A percentile compares a stretch with the other conserved stretches of the same genome.
Conservation (phyloP, 1,140 invertebrate genomes). For the Leptinotarsa lineolata region DNA sequence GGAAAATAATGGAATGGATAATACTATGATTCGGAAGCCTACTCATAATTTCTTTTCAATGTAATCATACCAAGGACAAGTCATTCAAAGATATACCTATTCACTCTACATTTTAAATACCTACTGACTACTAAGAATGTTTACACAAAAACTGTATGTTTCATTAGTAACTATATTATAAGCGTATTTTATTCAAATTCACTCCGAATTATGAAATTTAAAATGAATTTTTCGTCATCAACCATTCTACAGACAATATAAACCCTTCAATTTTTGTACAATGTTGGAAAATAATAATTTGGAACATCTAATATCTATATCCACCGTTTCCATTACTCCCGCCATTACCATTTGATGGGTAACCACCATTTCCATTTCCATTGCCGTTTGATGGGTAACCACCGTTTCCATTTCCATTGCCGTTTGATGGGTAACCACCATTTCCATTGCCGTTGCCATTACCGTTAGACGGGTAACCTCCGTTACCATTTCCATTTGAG, state of each 20-base stretch:
- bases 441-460: slow-evolving; percentile 47
- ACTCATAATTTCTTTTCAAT: background rate
- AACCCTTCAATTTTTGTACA: background rate
- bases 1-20: slow-evolving; percentile 9
- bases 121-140: too few relatives aligned
- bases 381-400: slow-evolving; percentile 43
- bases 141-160: too few relatives aligned
- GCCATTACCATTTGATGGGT: slow-evolving; percentile 34
- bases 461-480: slow-evolving; percentile 40
- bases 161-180: too few relatives aligned
- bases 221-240: too few relatives aligned
- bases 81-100: too few relatives aligned
- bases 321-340: slow-evolving; percentile 34
- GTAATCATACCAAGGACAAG: too few relatives aligned
- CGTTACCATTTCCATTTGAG: slow-evolving; percentile 45
- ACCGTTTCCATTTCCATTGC: slow-evolving; percentile 44
- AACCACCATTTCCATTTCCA: slow-evolving; percentile 30
- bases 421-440: slow-evolving; percentile 43
- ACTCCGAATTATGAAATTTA: too few relatives aligned
- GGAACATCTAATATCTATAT: slow-evolving; percentile 34
- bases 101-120: too few relatives aligned
- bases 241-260: too few relatives aligned
- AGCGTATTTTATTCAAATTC: too few relatives aligned
- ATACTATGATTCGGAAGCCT: slow-evolving; percentile 1
- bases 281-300: slow-evolving; percentile 31